These are phyloP conservation scores for Sebastes schlegelii DNA, from an alignment of 2,113 vertebrate species.

Conservation along the genomic window DNA sequence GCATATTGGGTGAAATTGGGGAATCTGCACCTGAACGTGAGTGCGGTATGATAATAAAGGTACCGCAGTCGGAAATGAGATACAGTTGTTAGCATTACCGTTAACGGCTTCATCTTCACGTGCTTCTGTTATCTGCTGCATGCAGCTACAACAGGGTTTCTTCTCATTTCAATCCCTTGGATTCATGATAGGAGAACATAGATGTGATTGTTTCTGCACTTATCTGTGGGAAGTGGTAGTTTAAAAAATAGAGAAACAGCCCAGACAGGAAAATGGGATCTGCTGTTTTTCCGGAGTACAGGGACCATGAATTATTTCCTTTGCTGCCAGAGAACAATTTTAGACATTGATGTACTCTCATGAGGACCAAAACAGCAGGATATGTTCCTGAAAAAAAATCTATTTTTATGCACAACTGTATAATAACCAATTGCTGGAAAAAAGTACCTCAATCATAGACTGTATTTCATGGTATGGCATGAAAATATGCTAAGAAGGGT, in stretches of 20 bases:
- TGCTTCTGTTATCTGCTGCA: not conserved
- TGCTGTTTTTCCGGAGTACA: constrained; percentile 21
- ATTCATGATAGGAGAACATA: not conserved
- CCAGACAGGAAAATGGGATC: constrained; percentile 7
- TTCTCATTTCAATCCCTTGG: not conserved
- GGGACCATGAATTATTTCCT: not conserved
- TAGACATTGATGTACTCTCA: constrained; percentile 17
- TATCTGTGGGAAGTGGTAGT: not conserved
- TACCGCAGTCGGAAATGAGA: not conserved
- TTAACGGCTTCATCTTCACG: constrained; percentile 27
- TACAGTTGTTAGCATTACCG: constrained; percentile 20
- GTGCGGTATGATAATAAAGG: constrained; percentile 8
- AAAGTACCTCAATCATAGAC: too few relatives aligned
- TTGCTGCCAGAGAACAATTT: constrained; percentile 3
- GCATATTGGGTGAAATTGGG: constrained; percentile 50
- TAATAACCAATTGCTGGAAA: too few relatives aligned
- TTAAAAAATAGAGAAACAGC: not conserved
- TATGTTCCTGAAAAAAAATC: not conserved
- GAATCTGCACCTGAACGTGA: constrained; percentile 39
- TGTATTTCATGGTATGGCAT: too few relatives aligned
- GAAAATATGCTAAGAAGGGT: not conserved
- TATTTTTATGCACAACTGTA: not conserved
- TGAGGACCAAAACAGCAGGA: not conserved
- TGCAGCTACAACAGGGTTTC: not conserved
- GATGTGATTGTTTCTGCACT: not conserved